A percentile compares a stretch with the other conserved stretches of the same genome.
phyloP scores from a whole-genome alignment of 2,888 invertebrate species.

The Leucozona laternaria region DNA sequence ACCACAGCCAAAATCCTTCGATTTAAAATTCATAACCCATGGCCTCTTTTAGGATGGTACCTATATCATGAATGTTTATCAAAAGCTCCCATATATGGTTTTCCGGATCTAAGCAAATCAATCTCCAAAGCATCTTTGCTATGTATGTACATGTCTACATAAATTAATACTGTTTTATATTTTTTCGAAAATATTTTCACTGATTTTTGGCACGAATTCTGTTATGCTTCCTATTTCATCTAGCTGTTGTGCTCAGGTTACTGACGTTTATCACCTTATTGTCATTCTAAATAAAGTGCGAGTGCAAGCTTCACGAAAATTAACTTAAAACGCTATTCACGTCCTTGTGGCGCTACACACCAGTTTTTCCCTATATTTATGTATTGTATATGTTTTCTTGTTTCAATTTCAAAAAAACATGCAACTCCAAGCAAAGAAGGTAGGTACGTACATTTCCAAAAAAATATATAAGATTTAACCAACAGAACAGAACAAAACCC shows the following conservation, averaged over 20 bases:
- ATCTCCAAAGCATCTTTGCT: constrained; percentile 16
- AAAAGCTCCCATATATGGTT: neutral
- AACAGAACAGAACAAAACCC: constrained; percentile 25
- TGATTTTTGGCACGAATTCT: constrained; percentile 42
- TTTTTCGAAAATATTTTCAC: constrained; percentile 1
- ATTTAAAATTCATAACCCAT: constrained; percentile 31
- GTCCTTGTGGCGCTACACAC: constrained; percentile 51
- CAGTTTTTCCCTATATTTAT: neutral
- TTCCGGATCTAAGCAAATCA: constrained; percentile 12
- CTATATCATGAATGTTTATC: neutral
- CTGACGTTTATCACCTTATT: constrained; percentile 68
- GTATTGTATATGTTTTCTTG: constrained; percentile 41
- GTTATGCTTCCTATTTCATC: constrained; percentile 16
- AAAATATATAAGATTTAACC: constrained; percentile 46
- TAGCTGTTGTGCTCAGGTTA: constrained; percentile 43
- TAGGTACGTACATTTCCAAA: constrained; percentile 9
- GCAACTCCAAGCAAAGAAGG: constrained; percentile 36
- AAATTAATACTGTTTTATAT: constrained; percentile 39
- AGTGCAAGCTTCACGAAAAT: constrained; percentile 59
- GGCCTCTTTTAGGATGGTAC: neutral
- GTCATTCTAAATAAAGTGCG: constrained; percentile 69
- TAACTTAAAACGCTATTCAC: constrained; percentile 73
- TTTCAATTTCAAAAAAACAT: constrained; percentile 61
- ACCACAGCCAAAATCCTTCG: constrained; percentile 2
- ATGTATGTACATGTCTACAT: neutral